phyloP scores from a whole-genome alignment of 1,140 invertebrate species.

The Xylocopa sonorina region DNA sequence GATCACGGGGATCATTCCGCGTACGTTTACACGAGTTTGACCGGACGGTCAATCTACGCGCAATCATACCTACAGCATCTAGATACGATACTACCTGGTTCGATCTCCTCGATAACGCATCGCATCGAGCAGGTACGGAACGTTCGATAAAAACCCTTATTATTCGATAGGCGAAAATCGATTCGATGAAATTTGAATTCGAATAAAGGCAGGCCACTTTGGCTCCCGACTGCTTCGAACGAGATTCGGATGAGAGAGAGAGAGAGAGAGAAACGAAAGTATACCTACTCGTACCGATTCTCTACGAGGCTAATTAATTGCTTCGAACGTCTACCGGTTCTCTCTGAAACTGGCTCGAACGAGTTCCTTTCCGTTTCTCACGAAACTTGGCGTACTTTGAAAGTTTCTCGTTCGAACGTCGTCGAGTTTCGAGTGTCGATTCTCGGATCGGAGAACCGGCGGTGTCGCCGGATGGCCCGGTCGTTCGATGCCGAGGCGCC shows the following conservation, averaged over 20 bases:
- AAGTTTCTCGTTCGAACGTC: neutral
- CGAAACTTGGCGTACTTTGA: neutral
- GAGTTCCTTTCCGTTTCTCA: slow-evolving; percentile 13
- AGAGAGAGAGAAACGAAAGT: slow-evolving; percentile 10
- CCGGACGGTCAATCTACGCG: too few relatives aligned
- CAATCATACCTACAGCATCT: too few relatives aligned
- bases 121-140: too few relatives aligned
- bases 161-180: too few relatives aligned
- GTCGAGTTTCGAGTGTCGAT: neutral
- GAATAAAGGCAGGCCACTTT: too few relatives aligned
- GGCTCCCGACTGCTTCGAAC: too few relatives aligned
- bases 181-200: too few relatives aligned
- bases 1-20: too few relatives aligned
- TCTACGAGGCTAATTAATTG: slow-evolving; percentile 37
- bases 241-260: slow-evolving; percentile 18
- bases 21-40: too few relatives aligned
- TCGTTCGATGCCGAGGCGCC: slow-evolving; percentile 74
- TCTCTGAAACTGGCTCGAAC: neutral
- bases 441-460: neutral
- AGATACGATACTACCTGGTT: too few relatives aligned
- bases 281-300: slow-evolving; percentile 15
- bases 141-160: too few relatives aligned
- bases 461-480: slow-evolving; percentile 39
- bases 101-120: too few relatives aligned
- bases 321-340: slow-evolving; percentile 16